Evolutionary conservation across 2,888 invertebrate species (phyloP), one percentile per base, ranked within the genome.

Genomic region (Chironomus riparius): DNA sequence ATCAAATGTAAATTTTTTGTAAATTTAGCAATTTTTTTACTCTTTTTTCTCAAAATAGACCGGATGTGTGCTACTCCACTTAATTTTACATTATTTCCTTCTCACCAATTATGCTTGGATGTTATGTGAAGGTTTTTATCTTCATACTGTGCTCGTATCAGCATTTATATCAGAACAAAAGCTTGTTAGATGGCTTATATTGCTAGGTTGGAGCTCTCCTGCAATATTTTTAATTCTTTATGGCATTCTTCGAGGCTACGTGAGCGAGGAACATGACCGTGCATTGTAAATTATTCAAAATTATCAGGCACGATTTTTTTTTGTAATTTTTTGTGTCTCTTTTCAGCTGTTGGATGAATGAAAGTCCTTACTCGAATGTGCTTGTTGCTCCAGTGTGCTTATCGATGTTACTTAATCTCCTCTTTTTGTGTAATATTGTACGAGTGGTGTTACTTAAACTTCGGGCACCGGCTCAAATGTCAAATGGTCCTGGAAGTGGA

Each of bases 41-140:
- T 65, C 21, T 24, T 3, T 5, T 65, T 62, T 62, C 21, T 22
- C 21, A 77, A 73, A 85, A 65, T 88, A 95, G 89, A 83, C 87
- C 13, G 90, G 91, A 87, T 97, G 97, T 83, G 91, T 92, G 79
- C 85, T 88, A 75, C 87, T 97, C 70, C 93, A 95, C 85, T 90
- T 93, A 47, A 83, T 92, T 70, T 88, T 94, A 72, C 94, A 95
- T 85, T 95, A 94, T 84, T 94, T 94, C 81, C 88, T 97, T 79
- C 88, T 96, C 77, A 93, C 94, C 80, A 97, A 94, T 85, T 97
- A 97, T 85, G 91, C 94, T 79, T 97, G 97, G 97, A 97, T 97
- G 96, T 88, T 97, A 81, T 95, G 95, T 85, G 96, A 96, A 85
- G 96, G 96, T 0, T 88, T 96, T 78, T 97, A 97, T 85, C 88